Conservation (phyloP, 2,113 vertebrate species). For the Prunella himalayana region DNA sequence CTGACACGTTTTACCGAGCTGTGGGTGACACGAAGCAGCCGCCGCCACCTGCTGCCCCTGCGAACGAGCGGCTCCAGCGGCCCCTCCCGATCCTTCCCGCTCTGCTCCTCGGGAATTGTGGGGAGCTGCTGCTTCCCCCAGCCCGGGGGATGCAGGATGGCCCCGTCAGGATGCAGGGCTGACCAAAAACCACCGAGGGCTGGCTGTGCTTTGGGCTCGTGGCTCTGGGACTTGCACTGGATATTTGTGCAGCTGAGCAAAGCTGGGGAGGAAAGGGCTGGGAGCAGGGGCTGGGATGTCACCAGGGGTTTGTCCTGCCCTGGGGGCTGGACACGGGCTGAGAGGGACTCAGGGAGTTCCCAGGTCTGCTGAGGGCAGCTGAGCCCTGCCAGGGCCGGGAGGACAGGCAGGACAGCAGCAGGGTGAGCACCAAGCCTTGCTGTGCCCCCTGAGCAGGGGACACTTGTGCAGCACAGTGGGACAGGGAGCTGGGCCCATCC, state of each 20-base stretch:
- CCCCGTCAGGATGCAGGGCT: not conserved
- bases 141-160: not conserved
- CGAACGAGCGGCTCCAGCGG: not conserved
- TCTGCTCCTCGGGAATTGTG: rapidly evolving
- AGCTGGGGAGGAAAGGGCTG: rapidly evolving
- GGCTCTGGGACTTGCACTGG: not conserved
- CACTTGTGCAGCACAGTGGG: rapidly evolving
- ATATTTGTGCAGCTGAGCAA: not conserved
- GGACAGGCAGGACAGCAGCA: not conserved
- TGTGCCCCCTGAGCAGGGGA: not conserved
- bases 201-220: not conserved
- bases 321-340: rapidly evolving
- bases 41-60: constrained; percentile 13
- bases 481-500: not conserved
- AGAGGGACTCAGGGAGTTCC: not conserved
- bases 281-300: not conserved
- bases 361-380: not conserved
- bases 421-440: not conserved
- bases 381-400: not conserved
- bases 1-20: constrained; percentile 39
- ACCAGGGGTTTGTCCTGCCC: rapidly evolving
- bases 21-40: constrained; percentile 29
- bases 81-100: not conserved
- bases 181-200: not conserved
- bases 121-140: not conserved